Evolutionary conservation across 2,888 invertebrate genomes (phyloP).

Genomic region (Flabesymbios commensalis): DNA sequence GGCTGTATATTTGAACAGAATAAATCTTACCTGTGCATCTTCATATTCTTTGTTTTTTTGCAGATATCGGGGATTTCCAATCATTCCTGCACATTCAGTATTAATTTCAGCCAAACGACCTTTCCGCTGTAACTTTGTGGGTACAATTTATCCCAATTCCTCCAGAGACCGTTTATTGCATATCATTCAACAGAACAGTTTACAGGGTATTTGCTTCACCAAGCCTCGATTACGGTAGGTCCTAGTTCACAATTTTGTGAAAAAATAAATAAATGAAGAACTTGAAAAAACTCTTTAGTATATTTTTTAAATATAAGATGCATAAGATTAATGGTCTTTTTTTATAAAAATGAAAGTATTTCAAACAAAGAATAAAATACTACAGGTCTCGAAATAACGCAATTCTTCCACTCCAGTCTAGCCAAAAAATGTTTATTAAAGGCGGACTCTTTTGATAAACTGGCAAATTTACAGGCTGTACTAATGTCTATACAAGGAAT

Average conservation of each 20-base stretch:
- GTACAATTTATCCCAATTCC: conserved; percentile 64
- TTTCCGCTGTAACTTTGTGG: conserved; percentile 64
- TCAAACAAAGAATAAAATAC: too few relatives aligned
- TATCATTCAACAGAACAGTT: conserved; percentile 44
- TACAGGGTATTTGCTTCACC: conserved; percentile 43
- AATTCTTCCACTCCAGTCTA: too few relatives aligned
- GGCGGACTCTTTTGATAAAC: too few relatives aligned
- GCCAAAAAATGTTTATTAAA: too few relatives aligned
- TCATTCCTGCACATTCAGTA: conserved; percentile 50
- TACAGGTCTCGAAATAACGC: too few relatives aligned
- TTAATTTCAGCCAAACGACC: conserved; percentile 55
- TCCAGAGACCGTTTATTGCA: conserved; percentile 60
- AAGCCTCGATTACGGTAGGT: conserved; percentile 49
- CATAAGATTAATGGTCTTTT: not conserved
- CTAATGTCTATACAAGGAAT: too few relatives aligned
- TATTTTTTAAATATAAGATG: not conserved
- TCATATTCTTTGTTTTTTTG: too few relatives aligned
- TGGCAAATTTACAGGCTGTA: too few relatives aligned
- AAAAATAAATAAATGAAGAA: not conserved
- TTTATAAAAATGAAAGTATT: too few relatives aligned
- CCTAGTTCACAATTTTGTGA: not conserved
- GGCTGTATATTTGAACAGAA: too few relatives aligned
- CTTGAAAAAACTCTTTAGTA: not conserved
- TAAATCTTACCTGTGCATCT: too few relatives aligned
- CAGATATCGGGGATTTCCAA: conserved; percentile 64